These are phyloP conservation scores for Cassiopea xamachana DNA, from an alignment of 30 jellyfish, hydroid and myxozoan genomes.

Conservation along the genomic window DNA sequence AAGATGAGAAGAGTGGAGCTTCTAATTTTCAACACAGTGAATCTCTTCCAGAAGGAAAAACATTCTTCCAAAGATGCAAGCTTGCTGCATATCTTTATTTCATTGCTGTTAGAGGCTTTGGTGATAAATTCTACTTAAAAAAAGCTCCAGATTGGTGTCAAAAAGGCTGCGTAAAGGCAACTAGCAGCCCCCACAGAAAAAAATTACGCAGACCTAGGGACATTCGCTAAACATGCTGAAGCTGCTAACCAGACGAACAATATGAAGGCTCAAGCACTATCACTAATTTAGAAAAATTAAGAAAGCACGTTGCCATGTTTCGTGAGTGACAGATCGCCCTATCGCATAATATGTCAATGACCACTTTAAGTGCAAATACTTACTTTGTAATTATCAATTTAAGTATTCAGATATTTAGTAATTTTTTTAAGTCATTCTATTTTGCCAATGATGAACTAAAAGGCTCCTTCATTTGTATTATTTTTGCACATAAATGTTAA, in stretches of 20 bases:
- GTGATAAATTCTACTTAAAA: conserved; percentile 45
- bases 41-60: background rate
- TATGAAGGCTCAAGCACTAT: too few relatives aligned
- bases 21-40: background rate
- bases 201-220: conserved; percentile 31
- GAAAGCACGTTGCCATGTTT: too few relatives aligned
- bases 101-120: conserved; percentile 68
- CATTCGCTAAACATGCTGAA: background rate
- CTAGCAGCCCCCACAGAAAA: conserved; percentile 14
- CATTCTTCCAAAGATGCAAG: conserved; percentile 38
- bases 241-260: background rate
- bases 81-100: conserved; percentile 61
- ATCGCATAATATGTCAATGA: too few relatives aligned
- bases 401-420: too few relatives aligned
- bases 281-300: too few relatives aligned
- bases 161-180: conserved; percentile 17
- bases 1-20: background rate
- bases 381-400: too few relatives aligned
- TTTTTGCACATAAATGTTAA: too few relatives aligned
- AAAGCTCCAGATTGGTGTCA: conserved; percentile 54
- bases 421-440: too few relatives aligned
- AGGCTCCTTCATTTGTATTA: too few relatives aligned
- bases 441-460: too few relatives aligned
- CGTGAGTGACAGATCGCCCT: too few relatives aligned
- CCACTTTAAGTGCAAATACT: too few relatives aligned